These are phyloP conservation scores for Gavia stellata DNA, from an alignment of 2,113 vertebrate species.

Conservation along the genomic window DNA sequence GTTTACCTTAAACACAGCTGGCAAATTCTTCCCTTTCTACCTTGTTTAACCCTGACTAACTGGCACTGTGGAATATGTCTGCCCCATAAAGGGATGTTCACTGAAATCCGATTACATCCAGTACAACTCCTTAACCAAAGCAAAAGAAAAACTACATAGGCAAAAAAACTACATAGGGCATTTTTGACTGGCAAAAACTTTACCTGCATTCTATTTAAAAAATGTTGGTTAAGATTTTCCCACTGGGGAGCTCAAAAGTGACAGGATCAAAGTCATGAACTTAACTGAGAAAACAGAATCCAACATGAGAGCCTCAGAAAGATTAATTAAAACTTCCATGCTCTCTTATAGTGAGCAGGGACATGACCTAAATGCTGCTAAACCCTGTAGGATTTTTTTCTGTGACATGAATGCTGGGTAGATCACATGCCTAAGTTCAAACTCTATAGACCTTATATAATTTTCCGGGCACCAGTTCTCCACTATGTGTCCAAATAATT, in stretches of 20 bases:
- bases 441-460: background rate
- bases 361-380: slow-evolving; percentile 1
- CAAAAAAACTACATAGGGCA: no score
- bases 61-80: background rate
- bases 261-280: background rate
- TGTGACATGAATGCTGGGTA: background rate
- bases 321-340: background rate
- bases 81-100: background rate
- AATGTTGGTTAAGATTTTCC: background rate
- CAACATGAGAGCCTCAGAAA: background rate
- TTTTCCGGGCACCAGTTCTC: background rate
- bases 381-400: background rate
- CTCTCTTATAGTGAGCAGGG: background rate
- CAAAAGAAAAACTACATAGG: background rate
- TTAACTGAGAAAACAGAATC: background rate
- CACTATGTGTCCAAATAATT: slow-evolving; percentile 37
- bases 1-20: slow-evolving; percentile 6
- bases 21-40: background rate
- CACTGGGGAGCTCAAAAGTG: background rate
- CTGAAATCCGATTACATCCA: background rate
- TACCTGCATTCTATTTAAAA: background rate
- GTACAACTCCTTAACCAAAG: background rate
- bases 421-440: background rate
- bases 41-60: background rate
- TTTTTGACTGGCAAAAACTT: background rate